phyloP scores from a whole-genome alignment of 2,113 vertebrate species.

The Motacilla alba region DNA sequence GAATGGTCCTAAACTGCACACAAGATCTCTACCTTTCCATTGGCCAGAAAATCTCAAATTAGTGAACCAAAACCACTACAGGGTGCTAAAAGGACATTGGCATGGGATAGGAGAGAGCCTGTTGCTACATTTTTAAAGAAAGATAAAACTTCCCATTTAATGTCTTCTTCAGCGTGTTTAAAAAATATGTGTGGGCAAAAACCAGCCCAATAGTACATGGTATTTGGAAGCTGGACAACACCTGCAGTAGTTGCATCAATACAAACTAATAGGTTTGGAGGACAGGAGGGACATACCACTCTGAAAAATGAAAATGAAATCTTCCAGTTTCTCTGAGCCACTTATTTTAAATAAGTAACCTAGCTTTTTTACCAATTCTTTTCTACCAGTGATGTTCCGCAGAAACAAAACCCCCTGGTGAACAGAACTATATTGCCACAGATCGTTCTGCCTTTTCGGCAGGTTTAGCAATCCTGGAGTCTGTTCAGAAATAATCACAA shows the following conservation, averaged over 20 bases:
- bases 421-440: not conserved
- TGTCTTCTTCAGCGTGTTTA: not conserved
- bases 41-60: not conserved
- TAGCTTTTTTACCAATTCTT: not conserved
- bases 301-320: not conserved
- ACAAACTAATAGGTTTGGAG: not conserved
- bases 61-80: not conserved
- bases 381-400: not conserved
- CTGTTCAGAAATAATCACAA: not conserved
- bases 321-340: not conserved
- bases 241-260: not conserved
- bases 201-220: rapidly evolving
- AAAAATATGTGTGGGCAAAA: not conserved
- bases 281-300: not conserved
- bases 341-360: not conserved
- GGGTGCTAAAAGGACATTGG: not conserved
- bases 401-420: not conserved
- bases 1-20: not conserved
- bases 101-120: not conserved
- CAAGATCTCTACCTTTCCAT: not conserved
- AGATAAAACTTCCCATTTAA: not conserved
- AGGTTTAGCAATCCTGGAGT: not conserved
- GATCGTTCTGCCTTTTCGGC: not conserved
- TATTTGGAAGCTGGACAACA: not conserved
- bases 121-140: not conserved